phyloP scores from a whole-genome alignment of 2,113 vertebrate species.

The Vulpes lagopus region DNA sequence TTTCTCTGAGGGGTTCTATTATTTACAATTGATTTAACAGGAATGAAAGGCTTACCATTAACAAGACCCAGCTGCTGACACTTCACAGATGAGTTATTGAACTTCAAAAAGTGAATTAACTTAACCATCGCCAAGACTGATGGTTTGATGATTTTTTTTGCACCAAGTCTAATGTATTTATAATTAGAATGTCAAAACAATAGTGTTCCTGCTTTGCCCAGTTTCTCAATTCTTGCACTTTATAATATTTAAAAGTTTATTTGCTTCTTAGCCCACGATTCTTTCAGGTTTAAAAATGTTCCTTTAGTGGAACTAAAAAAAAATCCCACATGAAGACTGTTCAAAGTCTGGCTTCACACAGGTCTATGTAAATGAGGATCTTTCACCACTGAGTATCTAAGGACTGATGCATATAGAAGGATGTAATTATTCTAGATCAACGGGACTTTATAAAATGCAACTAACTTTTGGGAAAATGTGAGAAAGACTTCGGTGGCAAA shows the following conservation, averaged over 20 bases:
- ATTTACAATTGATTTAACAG: conserved; percentile 92
- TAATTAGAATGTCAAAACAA: conserved; percentile 85
- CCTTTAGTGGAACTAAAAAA: background rate
- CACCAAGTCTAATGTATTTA: conserved; percentile 83
- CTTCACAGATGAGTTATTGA: conserved; percentile 91
- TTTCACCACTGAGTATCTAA: background rate
- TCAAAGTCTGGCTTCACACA: background rate
- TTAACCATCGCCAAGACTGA: conserved; percentile 89
- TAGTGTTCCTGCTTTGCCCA: conserved; percentile 43
- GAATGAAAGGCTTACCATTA: conserved; percentile 91
- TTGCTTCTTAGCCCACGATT: conserved; percentile 53
- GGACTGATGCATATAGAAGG: background rate
- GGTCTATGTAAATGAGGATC: background rate
- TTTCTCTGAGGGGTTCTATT: conserved; percentile 90
- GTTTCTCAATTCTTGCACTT: conserved; percentile 45
- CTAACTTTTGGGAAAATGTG: background rate
- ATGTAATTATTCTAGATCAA: background rate
- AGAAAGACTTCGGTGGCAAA: background rate
- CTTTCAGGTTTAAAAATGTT: conserved; percentile 38
- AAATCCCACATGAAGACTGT: background rate
- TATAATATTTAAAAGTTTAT: conserved; percentile 71
- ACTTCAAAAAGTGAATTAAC: conserved; percentile 91
- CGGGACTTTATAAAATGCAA: background rate
- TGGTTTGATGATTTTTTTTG: conserved; percentile 85
- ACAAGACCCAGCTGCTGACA: conserved; percentile 89